phyloP scores from a whole-genome alignment of 2,888 invertebrate genomes.

The Eilema sororculum region DNA sequence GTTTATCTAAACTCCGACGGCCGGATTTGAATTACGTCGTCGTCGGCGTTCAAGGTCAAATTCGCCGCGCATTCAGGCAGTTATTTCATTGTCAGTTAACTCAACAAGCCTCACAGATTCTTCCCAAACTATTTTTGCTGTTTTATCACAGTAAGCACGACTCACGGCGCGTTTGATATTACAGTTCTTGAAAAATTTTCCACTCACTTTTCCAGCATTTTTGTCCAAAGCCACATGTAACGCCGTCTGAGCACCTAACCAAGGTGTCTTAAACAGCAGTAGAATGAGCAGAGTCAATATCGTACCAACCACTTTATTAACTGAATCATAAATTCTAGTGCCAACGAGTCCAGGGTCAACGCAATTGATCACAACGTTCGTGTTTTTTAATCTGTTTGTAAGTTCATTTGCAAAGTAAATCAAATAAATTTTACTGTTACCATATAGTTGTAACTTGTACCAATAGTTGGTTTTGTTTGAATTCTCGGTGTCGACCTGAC shows the following conservation, averaged over 20 bases:
- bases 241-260: slow-evolving; percentile 92
- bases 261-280: slow-evolving; percentile 88
- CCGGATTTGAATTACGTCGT: too few species aligned
- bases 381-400: slow-evolving; percentile 87
- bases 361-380: slow-evolving; percentile 91
- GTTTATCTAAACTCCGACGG: too few species aligned
- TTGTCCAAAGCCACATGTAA: slow-evolving; percentile 90
- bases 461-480: slow-evolving; percentile 83
- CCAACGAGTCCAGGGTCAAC: slow-evolving; percentile 94
- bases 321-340: slow-evolving; percentile 88
- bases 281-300: slow-evolving; percentile 83
- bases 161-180: slow-evolving; percentile 83
- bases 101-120: slow-evolving; percentile 89
- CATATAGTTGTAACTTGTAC: slow-evolving; percentile 81
- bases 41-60: too few species aligned
- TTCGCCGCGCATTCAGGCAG: too few species aligned
- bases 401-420: slow-evolving; percentile 90
- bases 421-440: slow-evolving; percentile 89
- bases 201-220: slow-evolving; percentile 88
- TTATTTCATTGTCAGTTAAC: slow-evolving; percentile 88
- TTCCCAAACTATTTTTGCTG: slow-evolving; percentile 92
- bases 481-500: slow-evolving; percentile 89
- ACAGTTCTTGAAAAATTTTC: slow-evolving; percentile 92
- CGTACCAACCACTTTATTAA: slow-evolving; percentile 71
- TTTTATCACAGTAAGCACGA: slow-evolving; percentile 87